Evolutionary conservation across 2,797 vertebrate genomes (phyloP), one percentile per base, ranked within the genome.

Genomic region (Clamator glandarius): DNA sequence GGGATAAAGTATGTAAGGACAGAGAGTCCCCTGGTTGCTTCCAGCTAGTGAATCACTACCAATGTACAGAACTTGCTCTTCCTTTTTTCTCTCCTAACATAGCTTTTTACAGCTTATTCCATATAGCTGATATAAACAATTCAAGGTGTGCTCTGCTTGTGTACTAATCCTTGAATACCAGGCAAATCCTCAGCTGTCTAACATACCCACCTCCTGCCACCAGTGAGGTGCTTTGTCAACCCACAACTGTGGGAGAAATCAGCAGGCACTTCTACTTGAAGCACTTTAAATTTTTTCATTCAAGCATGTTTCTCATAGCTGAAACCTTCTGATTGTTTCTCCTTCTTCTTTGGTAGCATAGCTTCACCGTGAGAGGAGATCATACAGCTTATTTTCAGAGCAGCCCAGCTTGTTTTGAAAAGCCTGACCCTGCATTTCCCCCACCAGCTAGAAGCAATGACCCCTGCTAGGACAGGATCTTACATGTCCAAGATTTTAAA

Each of bases 351-450:
- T 11, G 0, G 88, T 24, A 92, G 93, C 90, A 87, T 76, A 84
- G 50, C 54, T 62, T 61, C 81, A 15, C 52, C 15, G 11, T 1
- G 4, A 54, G 81, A 36, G 25, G 55, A 88, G 35, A 69, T 85
- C 72, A 55, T 11, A 11, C 51, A 48, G 52, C 29, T 89, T 92
- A 84, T 79, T 92, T 95, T 89, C 72, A 89, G 55, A 84, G 48
- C 90, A 82, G 63, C 74, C 24, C 11, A 11, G 63, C 35, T 84
- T 95, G 75, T 93, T 96, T 95, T 92, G 57, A 79, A 94, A 94
- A 89, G 63, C 67, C 31, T 95, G 74, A 94, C 94, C 84, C 86
- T 80, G 68, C 51, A 19, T 87, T 79, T 84, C 24, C 41, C 74
- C 81, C 8, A 7, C 50, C 64, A 95, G 70, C 74, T 39, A 79